Evolutionary conservation across 2,113 vertebrate genomes (phyloP).

Genomic region (Micromys minutus): DNA sequence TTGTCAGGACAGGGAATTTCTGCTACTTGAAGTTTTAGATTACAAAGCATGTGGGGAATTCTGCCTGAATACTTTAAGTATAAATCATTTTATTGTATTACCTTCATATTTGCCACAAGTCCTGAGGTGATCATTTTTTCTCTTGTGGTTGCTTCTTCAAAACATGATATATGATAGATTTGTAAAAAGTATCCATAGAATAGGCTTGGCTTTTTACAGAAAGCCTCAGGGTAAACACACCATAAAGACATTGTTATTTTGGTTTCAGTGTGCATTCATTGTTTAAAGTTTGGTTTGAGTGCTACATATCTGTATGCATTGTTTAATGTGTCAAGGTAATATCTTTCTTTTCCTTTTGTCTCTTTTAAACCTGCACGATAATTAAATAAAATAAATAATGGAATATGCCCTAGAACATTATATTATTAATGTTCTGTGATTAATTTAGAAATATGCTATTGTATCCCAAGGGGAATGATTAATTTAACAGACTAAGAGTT

Average conservation of each 20-base stretch:
- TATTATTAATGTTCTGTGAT: conserved; percentile 88
- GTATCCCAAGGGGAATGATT: conserved; percentile 87
- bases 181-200: not conserved
- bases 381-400: conserved; percentile 81
- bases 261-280: not conserved
- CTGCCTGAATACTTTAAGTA: not conserved
- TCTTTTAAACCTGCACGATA: conserved; percentile 81
- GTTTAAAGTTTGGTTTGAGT: not conserved
- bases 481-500: conserved; percentile 86
- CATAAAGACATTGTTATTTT: not conserved
- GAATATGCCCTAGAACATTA: conserved; percentile 82
- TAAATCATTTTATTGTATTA: not conserved
- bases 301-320: conserved; percentile 48
- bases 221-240: not conserved
- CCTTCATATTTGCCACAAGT: not conserved
- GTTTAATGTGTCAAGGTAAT: conserved; percentile 54
- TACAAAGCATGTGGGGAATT: not conserved
- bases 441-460: conserved; percentile 88
- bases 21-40: not conserved
- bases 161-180: not conserved
- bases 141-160: not conserved
- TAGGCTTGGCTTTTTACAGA: not conserved
- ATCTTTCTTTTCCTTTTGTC: conserved; percentile 55
- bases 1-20: not conserved
- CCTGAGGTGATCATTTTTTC: not conserved